Conservation (phyloP, 2,888 invertebrate species). For the Baronia brevicornis region DNA sequence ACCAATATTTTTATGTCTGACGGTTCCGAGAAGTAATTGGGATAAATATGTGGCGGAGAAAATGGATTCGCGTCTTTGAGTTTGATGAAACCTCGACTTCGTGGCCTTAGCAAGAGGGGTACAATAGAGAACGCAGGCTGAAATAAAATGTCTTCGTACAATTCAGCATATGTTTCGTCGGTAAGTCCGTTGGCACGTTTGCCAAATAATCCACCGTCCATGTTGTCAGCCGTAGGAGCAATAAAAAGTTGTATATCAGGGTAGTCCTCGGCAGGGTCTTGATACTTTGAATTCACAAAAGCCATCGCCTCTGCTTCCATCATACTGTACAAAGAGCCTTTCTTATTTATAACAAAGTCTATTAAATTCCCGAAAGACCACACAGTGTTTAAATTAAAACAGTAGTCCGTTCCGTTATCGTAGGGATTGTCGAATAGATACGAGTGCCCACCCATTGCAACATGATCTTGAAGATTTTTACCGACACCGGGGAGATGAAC, state of each 20-base stretch:
- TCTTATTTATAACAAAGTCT: conserved; percentile 75
- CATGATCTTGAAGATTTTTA: conserved; percentile 87
- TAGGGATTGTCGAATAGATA: conserved; percentile 81
- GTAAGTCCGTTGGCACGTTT: conserved; percentile 80
- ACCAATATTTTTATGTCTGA: conserved; percentile 83
- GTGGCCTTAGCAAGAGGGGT: conserved; percentile 83
- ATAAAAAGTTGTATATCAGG: conserved; percentile 88
- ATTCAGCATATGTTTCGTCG: conserved; percentile 79
- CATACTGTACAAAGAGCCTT: conserved; percentile 83
- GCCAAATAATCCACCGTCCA: conserved; percentile 86
- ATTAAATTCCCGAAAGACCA: conserved; percentile 77
- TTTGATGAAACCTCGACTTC: conserved; percentile 80
- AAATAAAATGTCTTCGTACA: conserved; percentile 82
- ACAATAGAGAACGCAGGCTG: conserved; percentile 80
- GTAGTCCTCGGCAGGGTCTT: conserved; percentile 79
- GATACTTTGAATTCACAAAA: conserved; percentile 84
- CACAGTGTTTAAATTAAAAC: conserved; percentile 80
- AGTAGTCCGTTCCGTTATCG: conserved; percentile 73
- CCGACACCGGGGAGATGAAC: conserved; percentile 84
- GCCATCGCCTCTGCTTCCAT: conserved; percentile 88
- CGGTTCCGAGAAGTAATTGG: conserved; percentile 88
- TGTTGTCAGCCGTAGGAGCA: conserved; percentile 83
- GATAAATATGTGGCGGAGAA: conserved; percentile 87
- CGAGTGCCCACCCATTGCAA: conserved; percentile 85
- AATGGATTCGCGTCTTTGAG: conserved; percentile 81